Conservation (phyloP, 2,113 vertebrate species). For the Columba livia region DNA sequence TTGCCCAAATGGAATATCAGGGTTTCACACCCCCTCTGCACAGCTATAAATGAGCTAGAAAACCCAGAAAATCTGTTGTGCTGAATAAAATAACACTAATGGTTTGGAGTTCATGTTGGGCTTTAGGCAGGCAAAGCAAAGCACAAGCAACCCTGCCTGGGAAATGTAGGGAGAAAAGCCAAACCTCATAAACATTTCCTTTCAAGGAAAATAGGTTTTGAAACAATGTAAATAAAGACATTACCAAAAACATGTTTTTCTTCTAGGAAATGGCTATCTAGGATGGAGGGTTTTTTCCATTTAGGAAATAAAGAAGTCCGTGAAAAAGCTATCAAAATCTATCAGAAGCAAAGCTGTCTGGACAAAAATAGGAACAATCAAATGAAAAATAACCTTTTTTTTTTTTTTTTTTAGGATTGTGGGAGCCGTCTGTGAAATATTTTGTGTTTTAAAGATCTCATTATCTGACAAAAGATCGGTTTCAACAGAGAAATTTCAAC, state of each 20-base stretch:
- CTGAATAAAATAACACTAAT: neutral
- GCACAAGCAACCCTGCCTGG: neutral
- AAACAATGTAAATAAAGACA: conserved; percentile 55
- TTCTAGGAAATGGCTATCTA: neutral
- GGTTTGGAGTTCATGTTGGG: neutral
- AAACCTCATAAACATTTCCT: conserved; percentile 62
- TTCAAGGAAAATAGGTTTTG: conserved; percentile 48
- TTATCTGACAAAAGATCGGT: neutral
- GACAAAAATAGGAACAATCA: neutral
- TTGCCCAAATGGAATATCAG: neutral
- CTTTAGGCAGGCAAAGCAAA: neutral
- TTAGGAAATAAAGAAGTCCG: neutral
- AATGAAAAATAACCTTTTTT: neutral
- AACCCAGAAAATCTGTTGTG: neutral
- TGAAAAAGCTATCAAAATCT: neutral
- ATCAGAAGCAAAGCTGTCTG: neutral
- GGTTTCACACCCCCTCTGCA: neutral
- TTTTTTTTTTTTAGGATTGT: neutral
- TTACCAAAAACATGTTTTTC: neutral
- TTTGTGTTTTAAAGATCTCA: neutral
- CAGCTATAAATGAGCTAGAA: neutral
- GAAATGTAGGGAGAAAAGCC: conserved; percentile 37
- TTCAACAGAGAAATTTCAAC: neutral
- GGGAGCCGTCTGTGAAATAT: neutral
- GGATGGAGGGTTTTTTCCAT: neutral